Evolutionary conservation across 2,797 vertebrate species (phyloP).

Genomic region (Mormyrus hasselquistii): DNA sequence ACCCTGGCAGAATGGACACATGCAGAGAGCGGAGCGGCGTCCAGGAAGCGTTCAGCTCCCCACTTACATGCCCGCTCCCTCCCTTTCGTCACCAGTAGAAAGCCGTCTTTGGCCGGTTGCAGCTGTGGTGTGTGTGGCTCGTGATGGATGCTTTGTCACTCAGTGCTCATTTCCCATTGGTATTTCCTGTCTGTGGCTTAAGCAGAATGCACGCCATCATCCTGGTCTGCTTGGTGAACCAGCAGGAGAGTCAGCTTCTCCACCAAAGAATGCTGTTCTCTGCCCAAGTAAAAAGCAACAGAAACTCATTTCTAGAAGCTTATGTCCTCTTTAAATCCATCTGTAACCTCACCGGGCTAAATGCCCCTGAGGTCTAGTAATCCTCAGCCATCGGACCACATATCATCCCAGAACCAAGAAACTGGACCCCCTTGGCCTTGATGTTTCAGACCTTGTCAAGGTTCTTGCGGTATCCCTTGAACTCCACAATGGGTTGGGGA

Average conservation of each 20-base stretch:
- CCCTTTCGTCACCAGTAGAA: neutral
- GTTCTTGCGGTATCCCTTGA: neutral
- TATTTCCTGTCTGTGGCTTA: neutral
- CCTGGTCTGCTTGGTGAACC: neutral
- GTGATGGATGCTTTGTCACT: neutral
- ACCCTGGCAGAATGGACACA: neutral
- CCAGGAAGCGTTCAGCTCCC: neutral
- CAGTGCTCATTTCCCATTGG: neutral
- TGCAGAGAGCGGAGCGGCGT: neutral
- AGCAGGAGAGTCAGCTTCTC: neutral
- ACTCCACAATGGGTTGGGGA: neutral
- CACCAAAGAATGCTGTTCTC: neutral
- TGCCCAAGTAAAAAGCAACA: neutral
- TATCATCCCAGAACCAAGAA: neutral
- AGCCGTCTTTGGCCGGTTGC: neutral
- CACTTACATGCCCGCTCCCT: neutral
- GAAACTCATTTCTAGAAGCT: neutral
- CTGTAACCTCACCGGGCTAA: neutral
- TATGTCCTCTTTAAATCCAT: slow-evolving; percentile 10
- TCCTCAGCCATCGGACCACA: no score
- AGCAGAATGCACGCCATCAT: neutral
- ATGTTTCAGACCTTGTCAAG: neutral
- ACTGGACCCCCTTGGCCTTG: neutral
- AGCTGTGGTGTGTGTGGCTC: neutral
- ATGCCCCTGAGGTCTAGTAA: no score